phyloP scores from a whole-genome alignment of 1,140 invertebrate genomes.

The Arctopsyche grandis region DNA sequence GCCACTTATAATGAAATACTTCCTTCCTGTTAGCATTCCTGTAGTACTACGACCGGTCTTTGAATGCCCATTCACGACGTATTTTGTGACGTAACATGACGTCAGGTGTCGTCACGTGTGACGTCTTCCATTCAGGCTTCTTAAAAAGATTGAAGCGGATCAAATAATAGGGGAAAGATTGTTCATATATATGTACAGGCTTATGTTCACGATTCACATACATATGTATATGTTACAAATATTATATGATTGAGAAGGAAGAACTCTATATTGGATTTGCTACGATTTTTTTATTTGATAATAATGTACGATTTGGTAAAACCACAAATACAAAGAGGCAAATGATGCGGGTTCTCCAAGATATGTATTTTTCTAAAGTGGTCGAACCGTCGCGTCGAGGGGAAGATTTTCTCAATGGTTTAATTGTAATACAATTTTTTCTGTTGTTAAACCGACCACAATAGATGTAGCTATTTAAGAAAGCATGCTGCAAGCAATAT shows the following conservation, averaged over 20 bases:
- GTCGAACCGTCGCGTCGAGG: conserved; percentile 6
- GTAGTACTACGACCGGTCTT: not conserved
- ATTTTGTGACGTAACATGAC: not conserved
- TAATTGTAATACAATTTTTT: conserved; percentile 40
- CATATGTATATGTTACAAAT: too few species aligned
- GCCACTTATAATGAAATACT: conserved; percentile 38
- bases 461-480: conserved; percentile 31
- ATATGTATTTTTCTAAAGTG: conserved; percentile 24
- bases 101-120: not conserved
- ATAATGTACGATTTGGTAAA: too few species aligned
- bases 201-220: too few species aligned
- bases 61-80: not conserved
- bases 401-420: conserved; percentile 42
- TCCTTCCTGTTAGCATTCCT: conserved; percentile 36
- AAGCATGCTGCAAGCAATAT: conserved; percentile 42
- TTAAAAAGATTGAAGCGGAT: too few species aligned
- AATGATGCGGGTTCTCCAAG: conserved; percentile 47
- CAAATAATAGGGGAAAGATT: too few species aligned
- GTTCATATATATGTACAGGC: too few species aligned
- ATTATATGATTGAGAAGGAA: too few species aligned
- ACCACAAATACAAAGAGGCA: not conserved
- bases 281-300: too few species aligned
- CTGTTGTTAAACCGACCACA: conserved; percentile 28
- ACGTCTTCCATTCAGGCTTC: not conserved
- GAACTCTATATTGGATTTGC: too few species aligned